Base-by-base conservation (phyloP, 2,113 vertebrate species). In the Excalfactoria chinensis region DNA sequence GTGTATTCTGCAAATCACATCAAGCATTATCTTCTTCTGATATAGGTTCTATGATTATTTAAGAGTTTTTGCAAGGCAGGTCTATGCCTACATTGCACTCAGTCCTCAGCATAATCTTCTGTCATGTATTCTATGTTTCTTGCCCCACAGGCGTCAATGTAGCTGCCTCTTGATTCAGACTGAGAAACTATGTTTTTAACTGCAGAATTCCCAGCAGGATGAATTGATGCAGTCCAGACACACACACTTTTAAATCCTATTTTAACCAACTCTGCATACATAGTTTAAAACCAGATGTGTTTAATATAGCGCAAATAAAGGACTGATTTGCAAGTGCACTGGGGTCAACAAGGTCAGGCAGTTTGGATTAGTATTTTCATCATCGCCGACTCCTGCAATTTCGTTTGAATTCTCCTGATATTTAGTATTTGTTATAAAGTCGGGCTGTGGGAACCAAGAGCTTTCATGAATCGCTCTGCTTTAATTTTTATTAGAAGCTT, bases 1-100 rank as follows among this genome's bases (percentile, higher is more conserved):
- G 43, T 0, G 2, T 80, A 66, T 69, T 89, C 87, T 88, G 75
- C 62, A 89, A 58, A 72, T 95, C 75, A 85, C 60, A 66, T n/a
- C 74, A 49, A 83, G 34, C 48, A 91, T n/a, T 77, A 77, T 53
- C 80, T 77, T 56, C 74, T 80, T 91, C 75, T 88, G 79, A 93
- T 76, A 92, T 5, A 21, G 40, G 72, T 84, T 87, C 75, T 87
- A 2, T 2, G 18, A 87, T 77, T 67, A 91, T 88, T 85, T 71
- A 87, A 91, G 74, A 17, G 40, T 53, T 84, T 92, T 71, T 93
- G 69, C 56, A 88, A 53, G 44, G 40, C 19, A 20, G 25, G 23
- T 25, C 78, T 92, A 23, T 9, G 34, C 35, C 60, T 67, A 63
- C 75, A 51, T 58, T 37, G 37, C 37, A 44, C n/a, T 70, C 46